A percentile compares a stretch with the other conserved stretches of the same genome.
Evolutionary conservation across 1,140 invertebrate genomes (phyloP).

Genomic region (Drosophila subobscura): DNA sequence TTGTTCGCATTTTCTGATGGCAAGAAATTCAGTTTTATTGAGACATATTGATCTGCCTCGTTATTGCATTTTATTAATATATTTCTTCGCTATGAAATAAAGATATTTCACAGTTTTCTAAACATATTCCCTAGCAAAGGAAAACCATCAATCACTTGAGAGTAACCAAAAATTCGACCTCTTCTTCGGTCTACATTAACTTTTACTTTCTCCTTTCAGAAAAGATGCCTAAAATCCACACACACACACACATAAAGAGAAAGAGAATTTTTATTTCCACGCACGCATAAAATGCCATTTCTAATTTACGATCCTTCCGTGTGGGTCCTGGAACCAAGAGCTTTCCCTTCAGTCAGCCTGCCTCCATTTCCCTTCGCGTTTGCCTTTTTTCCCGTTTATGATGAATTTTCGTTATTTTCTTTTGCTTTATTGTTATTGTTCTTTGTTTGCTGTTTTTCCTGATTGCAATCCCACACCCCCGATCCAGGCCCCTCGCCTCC

Average conservation of each 20-base stretch:
- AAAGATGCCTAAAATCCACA: constrained; percentile 40
- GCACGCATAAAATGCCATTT: constrained; percentile 76
- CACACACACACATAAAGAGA: constrained; percentile 15
- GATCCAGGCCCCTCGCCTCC: too few relatives aligned
- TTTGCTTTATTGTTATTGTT: constrained; percentile 59
- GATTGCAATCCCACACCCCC: constrained; percentile 24
- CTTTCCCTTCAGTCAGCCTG: background rate
- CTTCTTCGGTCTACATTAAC: too few relatives aligned
- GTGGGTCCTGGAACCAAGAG: constrained; percentile 5
- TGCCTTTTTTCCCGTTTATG: constrained; percentile 39
- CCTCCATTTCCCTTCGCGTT: background rate
- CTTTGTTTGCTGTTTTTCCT: constrained; percentile 46
- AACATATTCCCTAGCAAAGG: too few relatives aligned
- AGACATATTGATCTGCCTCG: background rate
- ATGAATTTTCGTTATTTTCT: constrained; percentile 59
- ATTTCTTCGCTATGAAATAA: too few relatives aligned
- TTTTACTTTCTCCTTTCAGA: background rate
- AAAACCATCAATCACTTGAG: too few relatives aligned
- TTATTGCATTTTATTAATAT: background rate
- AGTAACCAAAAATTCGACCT: too few relatives aligned
- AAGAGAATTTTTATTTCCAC: constrained; percentile 61
- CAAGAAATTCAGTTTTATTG: background rate
- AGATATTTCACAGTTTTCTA: too few relatives aligned
- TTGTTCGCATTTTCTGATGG: too few relatives aligned
- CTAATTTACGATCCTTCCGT: constrained; percentile 65